A percentile compares a stretch with the other conserved stretches of the same genome.
Conservation (phyloP, 2,888 invertebrate genomes). For the Bellardia pandia region DNA sequence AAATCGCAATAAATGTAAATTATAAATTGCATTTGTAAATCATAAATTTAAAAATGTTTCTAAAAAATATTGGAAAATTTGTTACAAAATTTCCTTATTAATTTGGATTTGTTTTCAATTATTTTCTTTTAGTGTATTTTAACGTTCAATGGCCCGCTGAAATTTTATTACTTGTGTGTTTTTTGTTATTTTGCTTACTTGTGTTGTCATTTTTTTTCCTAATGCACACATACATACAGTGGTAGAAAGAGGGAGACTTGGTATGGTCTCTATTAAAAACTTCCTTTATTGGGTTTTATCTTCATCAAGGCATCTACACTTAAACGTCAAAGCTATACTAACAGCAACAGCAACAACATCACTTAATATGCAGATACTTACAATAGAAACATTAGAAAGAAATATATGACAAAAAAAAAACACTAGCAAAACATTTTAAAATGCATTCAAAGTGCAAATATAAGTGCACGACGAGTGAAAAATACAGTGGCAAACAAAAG, state of each 20-base stretch:
- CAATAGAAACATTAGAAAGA: slow-evolving; percentile 69
- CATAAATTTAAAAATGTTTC: no score
- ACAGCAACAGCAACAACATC: slow-evolving; percentile 43
- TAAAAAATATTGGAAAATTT: no score
- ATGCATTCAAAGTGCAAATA: slow-evolving; percentile 67
- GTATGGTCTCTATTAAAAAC: slow-evolving; percentile 70
- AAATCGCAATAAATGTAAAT: no score
- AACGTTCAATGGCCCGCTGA: slow-evolving; percentile 66
- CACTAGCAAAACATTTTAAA: slow-evolving; percentile 42
- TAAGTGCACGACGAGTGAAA: slow-evolving; percentile 4
- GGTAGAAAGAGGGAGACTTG: not conserved
- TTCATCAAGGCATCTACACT: slow-evolving; percentile 70
- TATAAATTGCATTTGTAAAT: no score
- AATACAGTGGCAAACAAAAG: slow-evolving; percentile 29
- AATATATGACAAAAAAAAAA: slow-evolving; percentile 3
- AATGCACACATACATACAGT: slow-evolving; percentile 25
- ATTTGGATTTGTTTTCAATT: not conserved
- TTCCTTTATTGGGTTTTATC: slow-evolving; percentile 73
- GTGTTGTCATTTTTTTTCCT: slow-evolving; percentile 65
- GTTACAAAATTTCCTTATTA: not conserved
- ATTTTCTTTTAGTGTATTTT: slow-evolving; percentile 55
- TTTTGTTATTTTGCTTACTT: slow-evolving; percentile 8
- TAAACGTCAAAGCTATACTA: slow-evolving; percentile 52
- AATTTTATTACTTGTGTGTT: slow-evolving; percentile 57
- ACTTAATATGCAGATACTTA: slow-evolving; percentile 70